Conservation (phyloP, 1,140 invertebrate species). For the Zaprionus vittiger region DNA sequence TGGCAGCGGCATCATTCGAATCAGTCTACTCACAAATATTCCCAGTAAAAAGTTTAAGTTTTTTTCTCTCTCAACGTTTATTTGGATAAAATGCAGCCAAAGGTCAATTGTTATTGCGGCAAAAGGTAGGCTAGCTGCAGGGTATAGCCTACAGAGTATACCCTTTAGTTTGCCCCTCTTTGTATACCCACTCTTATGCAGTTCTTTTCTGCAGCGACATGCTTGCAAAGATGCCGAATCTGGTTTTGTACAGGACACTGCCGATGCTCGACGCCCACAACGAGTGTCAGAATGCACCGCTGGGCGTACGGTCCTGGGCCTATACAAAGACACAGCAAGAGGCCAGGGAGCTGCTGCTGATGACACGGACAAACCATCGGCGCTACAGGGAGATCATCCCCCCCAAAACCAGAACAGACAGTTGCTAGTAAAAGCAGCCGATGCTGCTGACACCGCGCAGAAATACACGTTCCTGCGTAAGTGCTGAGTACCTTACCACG, state of each 20-base stretch:
- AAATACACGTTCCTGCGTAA: not conserved
- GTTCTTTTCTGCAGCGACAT: not conserved
- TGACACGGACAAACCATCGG: not conserved
- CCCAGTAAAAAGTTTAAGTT: conserved; percentile 11
- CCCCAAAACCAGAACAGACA: too few relatives aligned
- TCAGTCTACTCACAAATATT: conserved; percentile 2
- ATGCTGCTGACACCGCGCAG: not conserved
- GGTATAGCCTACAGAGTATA: not conserved
- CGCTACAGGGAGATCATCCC: not conserved
- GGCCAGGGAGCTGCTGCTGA: conserved; percentile 4
- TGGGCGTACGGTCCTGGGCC: not conserved
- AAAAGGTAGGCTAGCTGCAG: not conserved
- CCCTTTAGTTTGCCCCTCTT: not conserved
- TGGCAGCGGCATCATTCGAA: not conserved
- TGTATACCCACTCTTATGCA: not conserved
- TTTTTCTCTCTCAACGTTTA: not conserved
- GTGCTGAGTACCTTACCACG: not conserved
- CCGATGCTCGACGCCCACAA: not conserved
- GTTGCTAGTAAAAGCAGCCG: too few relatives aligned
- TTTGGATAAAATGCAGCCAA: not conserved
- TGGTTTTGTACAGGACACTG: not conserved
- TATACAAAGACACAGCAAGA: conserved; percentile 20
- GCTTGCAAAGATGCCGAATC: not conserved
- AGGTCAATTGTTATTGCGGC: not conserved
- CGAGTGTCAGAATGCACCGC: not conserved